Evolutionary conservation across 2,888 invertebrate genomes (phyloP), one percentile per base, ranked within the genome.

Genomic region (Tetranychus truncatus): DNA sequence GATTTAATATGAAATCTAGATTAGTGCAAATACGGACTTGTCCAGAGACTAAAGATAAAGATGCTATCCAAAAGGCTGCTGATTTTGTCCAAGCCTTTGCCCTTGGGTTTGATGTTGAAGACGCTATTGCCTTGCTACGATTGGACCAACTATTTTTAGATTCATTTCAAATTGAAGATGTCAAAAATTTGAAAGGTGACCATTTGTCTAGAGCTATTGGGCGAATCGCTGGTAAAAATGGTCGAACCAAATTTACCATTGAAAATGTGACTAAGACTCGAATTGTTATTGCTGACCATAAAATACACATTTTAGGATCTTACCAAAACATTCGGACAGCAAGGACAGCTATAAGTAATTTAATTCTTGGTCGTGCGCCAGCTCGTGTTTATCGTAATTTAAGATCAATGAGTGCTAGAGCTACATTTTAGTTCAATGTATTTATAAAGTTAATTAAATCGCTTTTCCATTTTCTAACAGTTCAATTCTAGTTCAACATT

Each of bases 231-330:
- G 99, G 99, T 1, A 96, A 97, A 85, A 92, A 93, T 34, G 96
- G 96, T 44, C 87, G 93, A 77, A 99, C 96, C 1, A 97, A 96
- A 83, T 95, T 91, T 82, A 95, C 96, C 0, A 97, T 99, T 80
- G 99, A 99, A 85, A 99, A 99, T 84, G 93, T 92, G 0, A 99
- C 97, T 0, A 96, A 95, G 85, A 97, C 97, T 0, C 88, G 99
- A 82, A 95, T 99, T 81, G 93, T 99, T 44, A 85, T 99, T 77
- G 97, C 97, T 24, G 96, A 97, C 81, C 89, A 90, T 34, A 95
- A 94, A 86, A 91, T 99, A 78, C 96, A 99, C 82, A 91, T 99
- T 79, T 85, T 99, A 78, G 99, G 99, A 72, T 95, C 96, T 80
- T 99, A 89, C 82, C 93, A 96, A 84, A 99, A 97, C 82, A 95